phyloP scores from a whole-genome alignment of 2,888 invertebrate genomes.

The Parascotia fuliginaria region DNA sequence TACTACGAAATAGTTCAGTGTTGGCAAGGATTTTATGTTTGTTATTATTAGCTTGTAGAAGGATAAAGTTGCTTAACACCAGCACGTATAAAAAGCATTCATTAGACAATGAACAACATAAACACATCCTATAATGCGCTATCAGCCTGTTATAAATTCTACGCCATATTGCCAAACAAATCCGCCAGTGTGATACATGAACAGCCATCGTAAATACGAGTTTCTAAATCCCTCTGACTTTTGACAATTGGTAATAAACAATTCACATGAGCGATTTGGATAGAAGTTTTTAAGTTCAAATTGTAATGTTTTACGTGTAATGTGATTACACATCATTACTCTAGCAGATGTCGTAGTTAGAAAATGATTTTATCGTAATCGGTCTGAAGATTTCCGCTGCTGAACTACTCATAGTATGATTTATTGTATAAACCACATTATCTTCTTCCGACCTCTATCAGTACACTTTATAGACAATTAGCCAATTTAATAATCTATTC shows the following conservation, averaged over 20 bases:
- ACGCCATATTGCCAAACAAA: conserved; percentile 10
- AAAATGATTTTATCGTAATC: no score
- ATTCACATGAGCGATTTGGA: not conserved
- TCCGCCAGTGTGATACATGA: conserved; percentile 18
- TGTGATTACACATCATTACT: not conserved
- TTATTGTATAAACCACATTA: no score
- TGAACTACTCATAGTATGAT: no score
- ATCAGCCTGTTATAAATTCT: conserved; percentile 11
- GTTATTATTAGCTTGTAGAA: no score
- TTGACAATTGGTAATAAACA: conserved; percentile 20
- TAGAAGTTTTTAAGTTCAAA: conserved; percentile 9
- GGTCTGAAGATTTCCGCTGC: no score
- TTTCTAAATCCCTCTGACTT: conserved; percentile 24
- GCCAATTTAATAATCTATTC: not conserved
- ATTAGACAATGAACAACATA: no score
- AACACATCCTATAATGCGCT: no score
- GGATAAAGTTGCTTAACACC: no score
- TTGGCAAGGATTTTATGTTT: no score
- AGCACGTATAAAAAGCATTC: not conserved
- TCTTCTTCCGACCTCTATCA: no score
- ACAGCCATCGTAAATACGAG: conserved; percentile 27
- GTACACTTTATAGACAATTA: not conserved
- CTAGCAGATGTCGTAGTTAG: no score
- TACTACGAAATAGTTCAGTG: no score
- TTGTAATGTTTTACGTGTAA: not conserved